phyloP scores from a whole-genome alignment of 2,888 invertebrate genomes.

The Flexamia atlantica region DNA sequence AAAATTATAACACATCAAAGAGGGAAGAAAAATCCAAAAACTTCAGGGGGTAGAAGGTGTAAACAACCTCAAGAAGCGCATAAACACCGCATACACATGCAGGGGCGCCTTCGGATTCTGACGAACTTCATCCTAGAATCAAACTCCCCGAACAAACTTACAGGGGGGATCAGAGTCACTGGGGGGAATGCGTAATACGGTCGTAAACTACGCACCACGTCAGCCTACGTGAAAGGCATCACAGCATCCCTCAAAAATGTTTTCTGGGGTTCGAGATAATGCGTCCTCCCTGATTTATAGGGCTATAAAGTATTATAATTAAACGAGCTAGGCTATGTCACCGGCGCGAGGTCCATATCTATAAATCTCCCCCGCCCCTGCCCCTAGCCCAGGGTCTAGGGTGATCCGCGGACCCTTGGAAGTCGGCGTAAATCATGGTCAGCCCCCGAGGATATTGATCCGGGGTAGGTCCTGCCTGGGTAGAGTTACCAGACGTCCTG shows the following conservation, averaged over 20 bases:
- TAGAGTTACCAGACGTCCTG: too few species aligned
- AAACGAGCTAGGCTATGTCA: slow-evolving; percentile 80
- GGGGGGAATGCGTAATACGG: slow-evolving; percentile 65
- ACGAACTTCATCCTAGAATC: background rate
- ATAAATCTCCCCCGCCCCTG: slow-evolving; percentile 68
- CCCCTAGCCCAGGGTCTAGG: slow-evolving; percentile 10
- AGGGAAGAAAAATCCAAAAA: too few species aligned
- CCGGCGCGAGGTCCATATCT: slow-evolving; percentile 71
- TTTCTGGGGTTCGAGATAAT: slow-evolving; percentile 69
- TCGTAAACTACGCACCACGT: slow-evolving; percentile 62
- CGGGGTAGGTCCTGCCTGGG: too few species aligned
- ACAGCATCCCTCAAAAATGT: slow-evolving; percentile 71
- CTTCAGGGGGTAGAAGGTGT: background rate
- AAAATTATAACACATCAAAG: too few species aligned
- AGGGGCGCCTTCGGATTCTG: background rate
- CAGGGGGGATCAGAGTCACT: background rate
- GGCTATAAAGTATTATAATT: slow-evolving; percentile 90
- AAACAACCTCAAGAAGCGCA: slow-evolving; percentile 20
- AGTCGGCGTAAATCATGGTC: slow-evolving; percentile 42
- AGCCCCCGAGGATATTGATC: background rate
- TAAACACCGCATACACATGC: slow-evolving; percentile 4
- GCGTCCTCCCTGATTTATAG: slow-evolving; percentile 81
- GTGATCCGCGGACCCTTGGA: slow-evolving; percentile 47
- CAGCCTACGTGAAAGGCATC: slow-evolving; percentile 61
- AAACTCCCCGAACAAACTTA: slow-evolving; percentile 34